Base-by-base conservation (phyloP, 1,140 invertebrate genomes). In the Lamellibrachia luymesi region DNA sequence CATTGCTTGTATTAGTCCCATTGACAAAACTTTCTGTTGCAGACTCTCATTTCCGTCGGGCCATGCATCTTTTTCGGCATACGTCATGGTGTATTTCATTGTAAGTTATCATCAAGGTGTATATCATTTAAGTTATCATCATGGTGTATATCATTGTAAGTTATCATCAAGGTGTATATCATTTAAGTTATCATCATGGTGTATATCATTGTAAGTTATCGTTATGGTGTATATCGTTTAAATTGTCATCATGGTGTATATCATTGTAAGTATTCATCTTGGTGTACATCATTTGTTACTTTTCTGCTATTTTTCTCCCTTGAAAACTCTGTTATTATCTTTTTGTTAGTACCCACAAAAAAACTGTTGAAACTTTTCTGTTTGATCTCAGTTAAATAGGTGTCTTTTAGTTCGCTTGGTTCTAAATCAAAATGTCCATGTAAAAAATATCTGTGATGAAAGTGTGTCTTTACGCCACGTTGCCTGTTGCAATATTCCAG, bases 31-130 rank as follows among this genome's bases (percentile, higher is more conserved):
- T 92, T 90, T 80, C 49, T 50, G 25, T 92, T 92, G 94, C 49
- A 93, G 95, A 92, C 94, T 97, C 50, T 97, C 97, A 1, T 97
- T 97, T 94, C 97, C 97, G 50, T 97, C 97, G n/a, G 97, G 97
- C n/a, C 97, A 97, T 95, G 96, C 97, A 13, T 97, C 97, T 5
- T 97, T 97, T 94, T 96, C 96, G 13, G 96, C 96, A 90, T 97
- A 96, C 94, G 95, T 95, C 90, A 96, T 97, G 95, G 93, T 96
- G 0, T 97, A 95, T 95, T 92, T 96, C n/a, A 96, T 96, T 93
- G 96, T 97, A 94, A 95, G 95, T 94, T 52, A 92, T 22, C 90
- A 8, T 8, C 56, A 90, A 8, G 91, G 49, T 90, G 17, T 38
- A 92, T 90, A 90, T 80, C 27, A 50, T 80, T 90, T 50, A 1